Percentiles rank a stretch among this genome's conserved stretches.
phyloP scores from a whole-genome alignment of 2,113 vertebrate genomes.

The Urocitellus parryii region DNA sequence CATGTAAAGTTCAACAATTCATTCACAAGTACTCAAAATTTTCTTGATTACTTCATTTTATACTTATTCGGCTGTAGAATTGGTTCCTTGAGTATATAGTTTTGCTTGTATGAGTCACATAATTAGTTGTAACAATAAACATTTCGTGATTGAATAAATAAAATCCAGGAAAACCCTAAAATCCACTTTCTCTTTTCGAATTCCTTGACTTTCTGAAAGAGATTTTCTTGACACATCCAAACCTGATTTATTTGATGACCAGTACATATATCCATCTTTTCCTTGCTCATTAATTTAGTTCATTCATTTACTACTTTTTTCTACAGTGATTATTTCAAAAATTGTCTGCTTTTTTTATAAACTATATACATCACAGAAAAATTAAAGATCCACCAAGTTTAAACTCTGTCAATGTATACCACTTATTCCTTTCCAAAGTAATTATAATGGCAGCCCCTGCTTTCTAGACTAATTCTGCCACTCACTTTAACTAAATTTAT shows the following conservation, averaged over 20 bases:
- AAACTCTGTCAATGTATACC: background rate
- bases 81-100: background rate
- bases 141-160: slow-evolving; percentile 16
- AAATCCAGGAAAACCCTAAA: background rate
- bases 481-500: background rate
- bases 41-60: background rate
- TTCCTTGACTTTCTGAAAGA: slow-evolving; percentile 15
- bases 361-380: background rate
- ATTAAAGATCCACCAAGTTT: background rate
- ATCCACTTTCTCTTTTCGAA: background rate
- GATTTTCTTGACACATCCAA: background rate
- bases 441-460: background rate
- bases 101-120: background rate
- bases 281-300: background rate
- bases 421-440: background rate
- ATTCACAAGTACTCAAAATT: background rate
- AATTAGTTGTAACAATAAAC: slow-evolving; percentile 3
- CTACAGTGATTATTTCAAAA: background rate
- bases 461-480: background rate
- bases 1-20: background rate
- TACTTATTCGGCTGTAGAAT: background rate
- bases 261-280: background rate
- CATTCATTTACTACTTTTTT: background rate
- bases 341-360: background rate
- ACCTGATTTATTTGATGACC: background rate